Percentiles rank a stretch among this genome's conserved stretches.
phyloP scores from a whole-genome alignment of 2,888 invertebrate species.

The Dynastes tityus region DNA sequence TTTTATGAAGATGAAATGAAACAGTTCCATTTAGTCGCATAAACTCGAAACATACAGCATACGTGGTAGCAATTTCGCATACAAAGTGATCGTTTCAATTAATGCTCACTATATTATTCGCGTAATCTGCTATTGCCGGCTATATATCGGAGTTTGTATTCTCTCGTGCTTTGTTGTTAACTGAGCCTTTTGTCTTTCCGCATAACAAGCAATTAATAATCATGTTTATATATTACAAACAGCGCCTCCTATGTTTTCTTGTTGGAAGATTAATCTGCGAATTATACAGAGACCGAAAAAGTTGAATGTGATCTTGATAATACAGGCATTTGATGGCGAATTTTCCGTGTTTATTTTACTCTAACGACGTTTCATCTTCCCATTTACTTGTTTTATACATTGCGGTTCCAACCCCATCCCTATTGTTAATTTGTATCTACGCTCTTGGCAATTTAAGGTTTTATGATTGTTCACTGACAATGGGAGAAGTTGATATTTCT shows the following conservation, averaged over 20 bases:
- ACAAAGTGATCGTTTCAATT: slow-evolving; percentile 25
- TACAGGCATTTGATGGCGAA: background rate
- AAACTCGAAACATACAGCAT: background rate
- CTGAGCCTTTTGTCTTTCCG: slow-evolving; percentile 23
- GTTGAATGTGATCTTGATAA: slow-evolving; percentile 4
- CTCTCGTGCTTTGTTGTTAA: slow-evolving; percentile 18
- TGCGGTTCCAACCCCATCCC: background rate
- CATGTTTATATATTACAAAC: slow-evolving; percentile 19
- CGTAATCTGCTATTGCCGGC: slow-evolving; percentile 1
- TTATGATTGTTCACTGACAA: background rate
- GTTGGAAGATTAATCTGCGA: background rate
- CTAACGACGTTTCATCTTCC: slow-evolving; percentile 1
- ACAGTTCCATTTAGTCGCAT: background rate
- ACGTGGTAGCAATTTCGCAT: slow-evolving; percentile 5
- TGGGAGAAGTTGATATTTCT: background rate
- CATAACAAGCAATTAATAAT: slow-evolving; percentile 31
- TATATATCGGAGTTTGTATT: slow-evolving; percentile 18
- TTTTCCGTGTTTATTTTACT: background rate
- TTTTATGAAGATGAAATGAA: no score
- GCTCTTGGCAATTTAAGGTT: slow-evolving; percentile 3
- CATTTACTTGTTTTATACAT: background rate
- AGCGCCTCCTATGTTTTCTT: slow-evolving; percentile 6
- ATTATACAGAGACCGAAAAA: background rate
- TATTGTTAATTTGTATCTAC: background rate
- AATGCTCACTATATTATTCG: slow-evolving; percentile 12